phyloP scores from a whole-genome alignment of 2,797 vertebrate genomes.

The Macrochelys suwanniensis region DNA sequence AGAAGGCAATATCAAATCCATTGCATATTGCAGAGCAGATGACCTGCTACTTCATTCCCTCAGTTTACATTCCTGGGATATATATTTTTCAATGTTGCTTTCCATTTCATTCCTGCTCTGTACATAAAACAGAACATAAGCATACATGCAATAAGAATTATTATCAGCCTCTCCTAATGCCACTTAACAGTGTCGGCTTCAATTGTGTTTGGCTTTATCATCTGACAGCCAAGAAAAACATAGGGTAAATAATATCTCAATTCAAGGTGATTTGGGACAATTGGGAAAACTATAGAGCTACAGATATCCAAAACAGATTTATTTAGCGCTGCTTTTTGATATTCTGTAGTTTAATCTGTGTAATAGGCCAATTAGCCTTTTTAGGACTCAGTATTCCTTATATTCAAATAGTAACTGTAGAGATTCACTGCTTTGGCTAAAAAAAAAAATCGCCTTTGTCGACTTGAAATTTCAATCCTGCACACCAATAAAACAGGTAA shows the following conservation, averaged over 20 bases:
- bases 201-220: neutral
- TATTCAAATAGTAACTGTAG: neutral
- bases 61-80: slow-evolving; percentile 67
- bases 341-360: slow-evolving; percentile 11
- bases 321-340: slow-evolving; percentile 44
- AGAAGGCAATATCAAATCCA: slow-evolving; percentile 89
- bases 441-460: slow-evolving; percentile 33
- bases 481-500: slow-evolving; percentile 64
- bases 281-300: slow-evolving; percentile 13
- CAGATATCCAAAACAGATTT: slow-evolving; percentile 40
- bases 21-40: slow-evolving; percentile 79
- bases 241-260: slow-evolving; percentile 18
- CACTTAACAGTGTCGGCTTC: neutral
- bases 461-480: slow-evolving; percentile 50
- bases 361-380: neutral
- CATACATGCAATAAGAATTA: neutral
- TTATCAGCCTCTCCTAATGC: neutral
- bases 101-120: slow-evolving; percentile 33
- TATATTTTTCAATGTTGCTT: slow-evolving; percentile 51
- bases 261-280: slow-evolving; percentile 19
- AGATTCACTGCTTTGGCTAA: neutral
- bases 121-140: slow-evolving; percentile 23
- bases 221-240: neutral
- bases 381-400: slow-evolving; percentile 1
- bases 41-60: slow-evolving; percentile 90